Conservation (phyloP, 2,113 vertebrate genomes). For the Myrmophylax atrothorax region DNA sequence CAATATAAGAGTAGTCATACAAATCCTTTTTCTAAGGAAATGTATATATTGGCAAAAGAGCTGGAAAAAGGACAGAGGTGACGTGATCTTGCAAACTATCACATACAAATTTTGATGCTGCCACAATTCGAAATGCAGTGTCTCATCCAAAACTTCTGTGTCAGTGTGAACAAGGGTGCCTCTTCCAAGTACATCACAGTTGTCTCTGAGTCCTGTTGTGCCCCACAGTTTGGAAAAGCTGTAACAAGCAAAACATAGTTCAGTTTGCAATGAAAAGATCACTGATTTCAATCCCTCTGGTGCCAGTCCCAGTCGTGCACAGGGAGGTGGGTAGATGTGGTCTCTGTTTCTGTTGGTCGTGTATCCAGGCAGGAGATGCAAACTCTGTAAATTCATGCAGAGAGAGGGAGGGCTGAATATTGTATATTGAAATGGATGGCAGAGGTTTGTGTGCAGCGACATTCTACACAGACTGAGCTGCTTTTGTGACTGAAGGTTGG, state of each 20-base stretch:
- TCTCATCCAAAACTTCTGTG: neutral
- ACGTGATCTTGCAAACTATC: neutral
- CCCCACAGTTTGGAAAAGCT: neutral
- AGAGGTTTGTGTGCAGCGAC: neutral
- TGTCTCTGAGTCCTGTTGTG: neutral
- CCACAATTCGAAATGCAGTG: neutral
- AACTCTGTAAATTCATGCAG: neutral
- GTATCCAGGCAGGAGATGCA: neutral
- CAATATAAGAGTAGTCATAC: neutral
- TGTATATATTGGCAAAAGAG: neutral
- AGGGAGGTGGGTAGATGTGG: neutral
- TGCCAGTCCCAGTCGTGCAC: neutral
- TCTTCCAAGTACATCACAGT: neutral
- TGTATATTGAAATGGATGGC: neutral
- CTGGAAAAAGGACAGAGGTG: neutral
- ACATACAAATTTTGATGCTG: neutral
- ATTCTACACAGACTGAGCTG: fast-evolving
- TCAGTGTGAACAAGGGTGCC: neutral
- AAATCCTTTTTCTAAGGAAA: neutral
- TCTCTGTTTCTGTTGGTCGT: neutral
- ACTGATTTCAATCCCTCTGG: neutral
- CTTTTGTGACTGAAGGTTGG: neutral
- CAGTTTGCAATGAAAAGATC: neutral
- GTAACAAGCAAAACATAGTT: neutral
- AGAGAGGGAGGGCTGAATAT: neutral